Percentiles rank a stretch among this genome's conserved stretches.
These are phyloP conservation scores for Rhinoderma darwinii DNA, from an alignment of 2,113 vertebrate genomes.

Conservation along the genomic window DNA sequence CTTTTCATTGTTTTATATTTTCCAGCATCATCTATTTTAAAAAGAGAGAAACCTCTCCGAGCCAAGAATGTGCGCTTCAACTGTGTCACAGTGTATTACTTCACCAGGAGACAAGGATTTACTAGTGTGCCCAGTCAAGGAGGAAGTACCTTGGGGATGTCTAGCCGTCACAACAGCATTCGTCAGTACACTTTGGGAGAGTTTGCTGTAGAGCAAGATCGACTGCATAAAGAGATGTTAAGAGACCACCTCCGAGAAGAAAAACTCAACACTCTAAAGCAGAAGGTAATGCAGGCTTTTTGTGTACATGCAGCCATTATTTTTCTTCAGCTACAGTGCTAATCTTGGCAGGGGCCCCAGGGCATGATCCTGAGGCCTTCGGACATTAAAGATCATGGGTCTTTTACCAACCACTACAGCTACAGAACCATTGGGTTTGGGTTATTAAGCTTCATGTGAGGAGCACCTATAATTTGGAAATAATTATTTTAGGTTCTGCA, in stretches of 20 bases:
- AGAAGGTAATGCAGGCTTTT: conserved; percentile 78
- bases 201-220: conserved; percentile 93
- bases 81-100: conserved; percentile 98
- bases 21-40: conserved; percentile 92
- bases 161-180: conserved; percentile 91
- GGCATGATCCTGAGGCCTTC: too few relatives aligned
- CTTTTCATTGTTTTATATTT: too few relatives aligned
- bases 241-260: conserved; percentile 95
- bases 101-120: conserved; percentile 94
- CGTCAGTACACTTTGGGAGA: conserved; percentile 94
- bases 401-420: too few relatives aligned
- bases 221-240: conserved; percentile 93
- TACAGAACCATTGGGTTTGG: too few relatives aligned
- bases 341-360: too few relatives aligned
- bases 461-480: too few relatives aligned
- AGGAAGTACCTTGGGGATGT: conserved; percentile 97
- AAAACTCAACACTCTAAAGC: conserved; percentile 92
- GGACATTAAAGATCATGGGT: too few relatives aligned
- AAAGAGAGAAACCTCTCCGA: conserved; percentile 92
- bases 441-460: too few relatives aligned
- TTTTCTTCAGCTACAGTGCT: too few relatives aligned
- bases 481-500: too few relatives aligned
- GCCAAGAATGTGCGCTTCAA: conserved; percentile 94
- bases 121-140: conserved; percentile 98
- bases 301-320: too few relatives aligned